These are phyloP conservation scores for Leucopternis melanops DNA, from an alignment of 2,113 vertebrate genomes.

Conservation along the genomic window DNA sequence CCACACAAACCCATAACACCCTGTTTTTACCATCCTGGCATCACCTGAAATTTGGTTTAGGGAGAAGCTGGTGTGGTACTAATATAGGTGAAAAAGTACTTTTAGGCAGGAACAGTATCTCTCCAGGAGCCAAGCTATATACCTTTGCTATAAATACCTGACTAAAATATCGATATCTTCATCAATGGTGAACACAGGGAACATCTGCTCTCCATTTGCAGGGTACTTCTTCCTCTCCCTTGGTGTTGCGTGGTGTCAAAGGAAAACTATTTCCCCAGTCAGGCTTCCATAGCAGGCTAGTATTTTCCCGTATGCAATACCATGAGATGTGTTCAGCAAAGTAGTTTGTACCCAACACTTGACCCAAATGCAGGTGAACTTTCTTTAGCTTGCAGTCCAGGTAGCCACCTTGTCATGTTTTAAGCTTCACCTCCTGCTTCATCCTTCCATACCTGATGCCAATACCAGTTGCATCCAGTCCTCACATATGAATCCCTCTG, in stretches of 20 bases:
- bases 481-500: not conserved
- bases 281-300: not conserved
- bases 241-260: accelerated
- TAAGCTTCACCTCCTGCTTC: not conserved
- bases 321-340: not conserved
- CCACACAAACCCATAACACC: too few relatives aligned
- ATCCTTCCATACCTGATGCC: not conserved
- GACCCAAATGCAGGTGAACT: not conserved
- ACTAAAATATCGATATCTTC: not conserved
- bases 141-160: not conserved
- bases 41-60: not conserved
- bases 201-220: not conserved
- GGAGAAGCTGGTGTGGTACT: not conserved
- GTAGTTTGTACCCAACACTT: not conserved
- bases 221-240: not conserved
- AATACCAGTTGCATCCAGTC: not conserved
- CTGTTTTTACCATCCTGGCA: not conserved
- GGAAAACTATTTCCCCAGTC: not conserved
- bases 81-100: not conserved
- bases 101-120: not conserved
- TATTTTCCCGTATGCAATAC: not conserved
- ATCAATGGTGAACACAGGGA: not conserved
- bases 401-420: not conserved
- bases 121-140: not conserved
- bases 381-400: not conserved